These are phyloP conservation scores for Anastrepha obliqua DNA, from an alignment of 1,140 invertebrate genomes.

Conservation along the genomic window DNA sequence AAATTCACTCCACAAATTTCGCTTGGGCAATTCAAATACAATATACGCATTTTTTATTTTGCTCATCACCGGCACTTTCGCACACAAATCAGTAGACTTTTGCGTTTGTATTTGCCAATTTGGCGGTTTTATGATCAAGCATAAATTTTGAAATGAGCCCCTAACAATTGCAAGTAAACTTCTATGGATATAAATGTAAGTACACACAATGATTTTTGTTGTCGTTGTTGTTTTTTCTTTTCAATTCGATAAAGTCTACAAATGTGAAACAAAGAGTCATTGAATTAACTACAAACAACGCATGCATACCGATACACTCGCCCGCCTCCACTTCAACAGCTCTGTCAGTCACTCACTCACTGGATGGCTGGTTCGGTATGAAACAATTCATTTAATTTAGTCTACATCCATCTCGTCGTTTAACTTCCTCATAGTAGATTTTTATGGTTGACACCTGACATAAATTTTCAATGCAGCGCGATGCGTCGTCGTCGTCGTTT, in stretches of 20 bases:
- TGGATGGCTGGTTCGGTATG: not conserved
- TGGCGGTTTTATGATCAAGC: not conserved
- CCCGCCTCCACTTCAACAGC: not conserved
- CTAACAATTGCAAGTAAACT: not conserved
- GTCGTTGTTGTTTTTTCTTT: not conserved
- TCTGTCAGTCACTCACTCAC: not conserved
- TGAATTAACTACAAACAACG: slow-evolving; percentile 7
- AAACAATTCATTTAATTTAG: slow-evolving; percentile 24
- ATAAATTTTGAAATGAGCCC: not conserved
- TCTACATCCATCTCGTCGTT: not conserved
- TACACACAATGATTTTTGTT: not conserved
- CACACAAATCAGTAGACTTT: slow-evolving; percentile 21
- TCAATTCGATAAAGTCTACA: not conserved
- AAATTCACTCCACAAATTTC: slow-evolving; percentile 28
- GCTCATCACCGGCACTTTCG: not conserved
- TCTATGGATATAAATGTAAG: not conserved
- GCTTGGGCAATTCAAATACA: slow-evolving; percentile 6
- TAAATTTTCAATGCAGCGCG: not conserved
- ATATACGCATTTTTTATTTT: slow-evolving; percentile 13
- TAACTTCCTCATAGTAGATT: slow-evolving; percentile 42
- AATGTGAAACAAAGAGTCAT: slow-evolving; percentile 12
- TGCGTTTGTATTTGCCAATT: not conserved
- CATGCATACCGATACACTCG: not conserved
- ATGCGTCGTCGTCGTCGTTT: not conserved
- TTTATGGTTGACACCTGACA: slow-evolving; percentile 47